Evolutionary conservation across 2,888 invertebrate species (phyloP).

Genomic region (Cryptocephalus primarius): DNA sequence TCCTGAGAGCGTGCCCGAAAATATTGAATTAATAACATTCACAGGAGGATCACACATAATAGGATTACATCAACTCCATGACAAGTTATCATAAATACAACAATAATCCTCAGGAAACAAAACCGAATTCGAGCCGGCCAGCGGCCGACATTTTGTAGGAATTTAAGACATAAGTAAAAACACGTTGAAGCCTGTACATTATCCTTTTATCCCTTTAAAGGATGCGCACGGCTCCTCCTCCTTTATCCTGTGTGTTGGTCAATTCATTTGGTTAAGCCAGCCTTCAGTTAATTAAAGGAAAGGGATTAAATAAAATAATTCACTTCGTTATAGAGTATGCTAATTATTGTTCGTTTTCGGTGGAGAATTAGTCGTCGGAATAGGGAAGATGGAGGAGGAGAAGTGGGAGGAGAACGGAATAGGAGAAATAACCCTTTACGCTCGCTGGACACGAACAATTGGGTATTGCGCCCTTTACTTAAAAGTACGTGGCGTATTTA

Average conservation of each 20-base stretch:
- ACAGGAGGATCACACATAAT: slow-evolving; percentile 5
- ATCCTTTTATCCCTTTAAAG: slow-evolving; percentile 15
- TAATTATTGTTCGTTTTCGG: slow-evolving; percentile 13
- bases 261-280: slow-evolving; percentile 15
- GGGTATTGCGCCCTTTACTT: too few relatives aligned
- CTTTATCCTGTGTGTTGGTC: slow-evolving; percentile 13
- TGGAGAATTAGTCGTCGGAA: not conserved
- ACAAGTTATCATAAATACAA: slow-evolving; percentile 13
- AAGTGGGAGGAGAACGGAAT: too few relatives aligned
- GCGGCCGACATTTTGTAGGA: slow-evolving; percentile 6
- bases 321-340: slow-evolving; percentile 13
- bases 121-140: slow-evolving; percentile 9
- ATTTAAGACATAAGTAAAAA: slow-evolving; percentile 15
- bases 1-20: too few relatives aligned
- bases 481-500: too few relatives aligned
- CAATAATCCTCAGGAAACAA: slow-evolving; percentile 10
- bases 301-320: slow-evolving; percentile 18
- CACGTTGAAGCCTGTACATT: slow-evolving; percentile 12
- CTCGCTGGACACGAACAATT: too few relatives aligned
- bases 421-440: too few relatives aligned
- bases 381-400: too few relatives aligned
- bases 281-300: slow-evolving; percentile 18
- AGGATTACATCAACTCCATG: slow-evolving; percentile 12
- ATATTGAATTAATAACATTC: slow-evolving; percentile 1
- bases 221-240: slow-evolving; percentile 9